These are phyloP conservation scores for Nyctereutes procyonoides DNA, from an alignment of 2,113 vertebrate species.

Conservation along the genomic window DNA sequence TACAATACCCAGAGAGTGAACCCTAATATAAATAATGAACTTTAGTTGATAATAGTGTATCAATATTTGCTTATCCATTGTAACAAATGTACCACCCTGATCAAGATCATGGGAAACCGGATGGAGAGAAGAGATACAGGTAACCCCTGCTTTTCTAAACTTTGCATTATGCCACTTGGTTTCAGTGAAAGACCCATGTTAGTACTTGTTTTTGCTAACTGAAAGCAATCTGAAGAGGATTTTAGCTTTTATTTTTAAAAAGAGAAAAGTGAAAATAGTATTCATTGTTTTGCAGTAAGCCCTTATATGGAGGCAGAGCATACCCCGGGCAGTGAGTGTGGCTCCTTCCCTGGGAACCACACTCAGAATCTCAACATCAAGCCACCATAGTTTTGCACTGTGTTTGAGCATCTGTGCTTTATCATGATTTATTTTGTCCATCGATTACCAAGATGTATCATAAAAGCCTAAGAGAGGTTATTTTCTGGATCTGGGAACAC, in stretches of 20 bases:
- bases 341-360: not conserved
- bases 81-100: not conserved
- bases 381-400: not conserved
- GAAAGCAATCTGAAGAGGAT: not conserved
- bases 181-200: not conserved
- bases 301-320: not conserved
- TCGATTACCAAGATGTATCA: not conserved
- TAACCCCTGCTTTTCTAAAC: not conserved
- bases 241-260: not conserved
- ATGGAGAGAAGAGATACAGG: no score
- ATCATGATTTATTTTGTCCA: not conserved
- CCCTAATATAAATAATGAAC: not conserved
- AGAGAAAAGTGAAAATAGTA: not conserved
- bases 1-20: not conserved
- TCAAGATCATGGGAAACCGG: not conserved
- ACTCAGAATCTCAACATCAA: not conserved
- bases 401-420: not conserved
- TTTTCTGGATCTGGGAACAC: not conserved
- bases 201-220: not conserved
- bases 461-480: not conserved
- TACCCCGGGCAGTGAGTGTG: not conserved
- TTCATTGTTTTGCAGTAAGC: not conserved
- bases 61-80: not conserved
- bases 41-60: not conserved
- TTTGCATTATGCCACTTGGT: not conserved